These are phyloP conservation scores for Lonchura striata DNA, from an alignment of 2,113 vertebrate species.

Conservation along the genomic window DNA sequence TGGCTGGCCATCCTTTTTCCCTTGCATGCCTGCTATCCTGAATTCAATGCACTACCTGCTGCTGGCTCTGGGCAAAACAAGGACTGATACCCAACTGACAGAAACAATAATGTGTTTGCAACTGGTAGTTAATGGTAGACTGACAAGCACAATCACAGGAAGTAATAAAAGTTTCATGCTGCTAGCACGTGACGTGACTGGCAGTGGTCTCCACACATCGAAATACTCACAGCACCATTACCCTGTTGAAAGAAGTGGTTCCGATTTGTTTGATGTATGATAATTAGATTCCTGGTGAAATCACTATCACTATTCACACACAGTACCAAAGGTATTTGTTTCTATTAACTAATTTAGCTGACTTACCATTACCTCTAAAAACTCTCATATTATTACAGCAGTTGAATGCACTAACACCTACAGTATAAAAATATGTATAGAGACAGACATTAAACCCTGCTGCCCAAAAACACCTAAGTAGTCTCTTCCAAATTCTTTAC, in stretches of 20 bases:
- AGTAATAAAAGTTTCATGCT: constrained; percentile 33
- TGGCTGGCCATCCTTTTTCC: background rate
- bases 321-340: background rate
- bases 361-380: background rate
- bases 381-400: background rate
- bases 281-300: background rate
- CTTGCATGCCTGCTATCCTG: background rate
- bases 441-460: background rate
- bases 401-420: background rate
- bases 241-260: background rate
- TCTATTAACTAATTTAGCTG: background rate
- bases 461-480: background rate
- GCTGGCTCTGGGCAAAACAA: background rate
- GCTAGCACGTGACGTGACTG: background rate
- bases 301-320: background rate
- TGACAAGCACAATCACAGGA: constrained; percentile 20
- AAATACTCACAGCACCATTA: fast-evolving
- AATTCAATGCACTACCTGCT: background rate
- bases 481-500: background rate
- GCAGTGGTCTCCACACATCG: background rate
- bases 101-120: background rate
- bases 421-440: background rate
- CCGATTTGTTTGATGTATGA: background rate
- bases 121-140: background rate
- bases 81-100: background rate